Percentiles rank a stretch among this genome's conserved stretches.
Evolutionary conservation across 2,797 vertebrate species (phyloP).

Genomic region (Gymnothorax reevesii): DNA sequence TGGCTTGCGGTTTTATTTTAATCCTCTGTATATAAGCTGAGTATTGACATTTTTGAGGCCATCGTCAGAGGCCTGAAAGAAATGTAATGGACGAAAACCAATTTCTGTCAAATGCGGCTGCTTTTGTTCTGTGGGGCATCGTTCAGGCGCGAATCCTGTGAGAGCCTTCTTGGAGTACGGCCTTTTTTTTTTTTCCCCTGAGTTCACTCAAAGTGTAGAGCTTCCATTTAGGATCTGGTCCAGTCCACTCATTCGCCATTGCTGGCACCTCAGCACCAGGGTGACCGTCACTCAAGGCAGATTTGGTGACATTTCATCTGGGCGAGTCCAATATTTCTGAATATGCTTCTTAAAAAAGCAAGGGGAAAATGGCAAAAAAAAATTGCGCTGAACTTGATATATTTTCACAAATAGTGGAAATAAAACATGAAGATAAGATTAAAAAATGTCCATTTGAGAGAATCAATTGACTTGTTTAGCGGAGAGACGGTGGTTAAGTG

Average conservation of each 20-base stretch:
- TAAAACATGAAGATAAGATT: conserved; percentile 1
- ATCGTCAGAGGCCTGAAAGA: conserved; percentile 62
- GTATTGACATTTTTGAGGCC: conserved; percentile 62
- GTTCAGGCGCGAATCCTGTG: background rate
- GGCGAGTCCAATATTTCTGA: background rate
- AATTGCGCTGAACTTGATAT: background rate
- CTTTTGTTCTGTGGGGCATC: conserved; percentile 17
- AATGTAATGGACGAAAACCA: conserved; percentile 58
- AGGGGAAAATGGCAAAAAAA: background rate
- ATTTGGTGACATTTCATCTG: background rate
- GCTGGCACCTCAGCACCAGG: background rate
- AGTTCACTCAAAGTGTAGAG: background rate
- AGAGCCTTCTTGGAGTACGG: background rate
- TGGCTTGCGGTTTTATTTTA: conserved; percentile 51
- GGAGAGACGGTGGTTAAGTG: background rate
- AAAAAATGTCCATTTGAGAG: conserved; percentile 20
- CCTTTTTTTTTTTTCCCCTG: background rate
- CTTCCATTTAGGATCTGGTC: background rate
- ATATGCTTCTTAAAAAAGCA: background rate
- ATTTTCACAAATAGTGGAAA: background rate
- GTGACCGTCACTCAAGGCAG: background rate
- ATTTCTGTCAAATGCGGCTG: conserved; percentile 50
- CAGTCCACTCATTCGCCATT: background rate
- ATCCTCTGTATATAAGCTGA: conserved; percentile 58
- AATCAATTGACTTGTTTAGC: conserved; percentile 18